Conservation (phyloP, 2,888 invertebrate genomes). For the Lobophora halterata region DNA sequence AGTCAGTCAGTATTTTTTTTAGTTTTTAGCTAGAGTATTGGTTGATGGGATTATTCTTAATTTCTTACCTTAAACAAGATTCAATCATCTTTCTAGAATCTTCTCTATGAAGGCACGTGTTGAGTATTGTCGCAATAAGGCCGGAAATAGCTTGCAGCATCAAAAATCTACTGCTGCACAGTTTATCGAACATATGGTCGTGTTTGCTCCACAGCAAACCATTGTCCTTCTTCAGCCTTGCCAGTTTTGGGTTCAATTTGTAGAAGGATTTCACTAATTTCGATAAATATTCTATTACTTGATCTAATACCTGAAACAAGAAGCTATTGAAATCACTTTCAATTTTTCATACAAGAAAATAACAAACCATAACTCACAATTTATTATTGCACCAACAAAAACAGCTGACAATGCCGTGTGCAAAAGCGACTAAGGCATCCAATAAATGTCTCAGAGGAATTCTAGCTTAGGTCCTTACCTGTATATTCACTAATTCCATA, state of each 20-base stretch:
- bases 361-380: too few relatives aligned
- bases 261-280: constrained; percentile 77
- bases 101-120: constrained; percentile 78
- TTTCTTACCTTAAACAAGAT: constrained; percentile 76
- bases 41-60: too few relatives aligned
- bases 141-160: constrained; percentile 77
- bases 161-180: constrained; percentile 78
- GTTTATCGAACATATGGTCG: constrained; percentile 72
- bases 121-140: constrained; percentile 75
- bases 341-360: too few relatives aligned
- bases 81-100: constrained; percentile 80
- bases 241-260: constrained; percentile 74
- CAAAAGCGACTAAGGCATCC: constrained; percentile 12
- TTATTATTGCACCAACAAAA: constrained; percentile 2
- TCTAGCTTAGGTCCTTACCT: constrained; percentile 58
- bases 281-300: constrained; percentile 76
- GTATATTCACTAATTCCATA: constrained; percentile 75
- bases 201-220: constrained; percentile 67
- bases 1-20: too few relatives aligned
- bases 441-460: constrained; percentile 10
- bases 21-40: too few relatives aligned
- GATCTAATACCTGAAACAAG: constrained; percentile 82
- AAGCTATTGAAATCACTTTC: too few relatives aligned
- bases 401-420: constrained; percentile 4
- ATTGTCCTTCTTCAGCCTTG: constrained; percentile 66